phyloP scores from a whole-genome alignment of 1,140 invertebrate genomes.

The Cotesia chilonis region DNA sequence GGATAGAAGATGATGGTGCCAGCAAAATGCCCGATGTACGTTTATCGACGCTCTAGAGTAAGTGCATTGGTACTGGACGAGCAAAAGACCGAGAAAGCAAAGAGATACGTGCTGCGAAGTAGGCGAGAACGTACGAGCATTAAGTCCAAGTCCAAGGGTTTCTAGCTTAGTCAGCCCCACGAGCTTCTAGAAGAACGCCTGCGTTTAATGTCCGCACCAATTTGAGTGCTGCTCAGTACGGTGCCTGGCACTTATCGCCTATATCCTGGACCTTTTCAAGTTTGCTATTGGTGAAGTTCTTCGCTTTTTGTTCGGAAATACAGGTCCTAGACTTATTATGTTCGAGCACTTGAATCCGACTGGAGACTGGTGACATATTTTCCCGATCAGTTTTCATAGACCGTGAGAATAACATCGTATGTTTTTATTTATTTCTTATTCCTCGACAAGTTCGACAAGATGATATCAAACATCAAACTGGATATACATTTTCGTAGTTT shows the following conservation, averaged over 20 bases:
- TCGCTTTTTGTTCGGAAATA: no score
- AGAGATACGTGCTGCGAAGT: conserved; percentile 22
- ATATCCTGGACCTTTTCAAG: not conserved
- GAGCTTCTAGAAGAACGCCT: conserved; percentile 40
- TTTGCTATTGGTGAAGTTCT: no score
- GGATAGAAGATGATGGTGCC: conserved; percentile 32
- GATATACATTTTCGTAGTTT: no score
- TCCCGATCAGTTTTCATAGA: no score
- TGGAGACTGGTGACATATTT: no score
- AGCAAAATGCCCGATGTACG: conserved; percentile 40
- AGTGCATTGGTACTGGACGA: no score
- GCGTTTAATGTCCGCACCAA: conserved; percentile 48
- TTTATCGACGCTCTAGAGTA: conserved; percentile 34
- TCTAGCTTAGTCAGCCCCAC: conserved; percentile 52
- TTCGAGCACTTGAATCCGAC: no score
- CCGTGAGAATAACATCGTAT: not conserved
- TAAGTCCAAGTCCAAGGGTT: conserved; percentile 44
- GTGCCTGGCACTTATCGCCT: not conserved
- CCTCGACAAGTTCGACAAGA: no score
- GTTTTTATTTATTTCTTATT: not conserved
- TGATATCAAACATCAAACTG: no score
- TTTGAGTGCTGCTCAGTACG: not conserved
- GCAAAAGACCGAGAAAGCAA: no score
- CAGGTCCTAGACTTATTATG: no score
- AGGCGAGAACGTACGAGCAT: conserved; percentile 49